phyloP scores from a whole-genome alignment of 1,140 invertebrate species.

The Ooceraea biroi region DNA sequence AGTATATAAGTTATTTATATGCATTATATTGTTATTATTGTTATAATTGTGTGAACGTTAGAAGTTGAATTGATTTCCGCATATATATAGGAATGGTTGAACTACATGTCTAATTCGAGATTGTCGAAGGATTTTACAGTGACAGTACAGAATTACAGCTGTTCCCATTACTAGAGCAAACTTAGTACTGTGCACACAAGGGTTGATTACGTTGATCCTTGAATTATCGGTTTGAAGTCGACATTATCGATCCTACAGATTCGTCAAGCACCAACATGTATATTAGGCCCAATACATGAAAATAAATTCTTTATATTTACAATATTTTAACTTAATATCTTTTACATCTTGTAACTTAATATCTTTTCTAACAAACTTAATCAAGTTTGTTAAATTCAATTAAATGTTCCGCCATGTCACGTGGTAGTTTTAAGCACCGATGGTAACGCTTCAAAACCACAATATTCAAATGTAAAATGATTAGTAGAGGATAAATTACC shows the following conservation, averaged over 20 bases:
- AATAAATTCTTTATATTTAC: not conserved
- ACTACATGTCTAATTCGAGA: not conserved
- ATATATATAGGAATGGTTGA: not conserved
- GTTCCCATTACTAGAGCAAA: not conserved
- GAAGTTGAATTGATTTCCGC: not conserved
- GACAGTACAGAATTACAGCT: not conserved
- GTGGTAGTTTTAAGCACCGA: too few species aligned
- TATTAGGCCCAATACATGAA: not conserved
- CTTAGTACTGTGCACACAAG: conserved; percentile 2
- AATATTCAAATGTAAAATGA: too few species aligned
- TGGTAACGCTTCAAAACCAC: too few species aligned
- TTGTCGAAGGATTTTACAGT: conserved; percentile 12
- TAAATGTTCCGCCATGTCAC: too few species aligned
- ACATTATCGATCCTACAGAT: conserved; percentile 30
- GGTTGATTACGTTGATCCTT: conserved; percentile 29
- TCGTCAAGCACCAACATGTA: not conserved
- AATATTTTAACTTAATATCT: too few species aligned
- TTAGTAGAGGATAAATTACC: too few species aligned
- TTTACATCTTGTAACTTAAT: too few species aligned
- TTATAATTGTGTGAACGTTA: not conserved
- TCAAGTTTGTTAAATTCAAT: too few species aligned
- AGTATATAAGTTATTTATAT: too few species aligned
- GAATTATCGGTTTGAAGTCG: conserved; percentile 19
- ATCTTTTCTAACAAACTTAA: too few species aligned
- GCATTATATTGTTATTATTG: not conserved